A percentile compares a stretch with the other conserved stretches of the same genome.
phyloP scores from a whole-genome alignment of 2,797 vertebrate genomes.

The Philypnodon macrostomus region DNA sequence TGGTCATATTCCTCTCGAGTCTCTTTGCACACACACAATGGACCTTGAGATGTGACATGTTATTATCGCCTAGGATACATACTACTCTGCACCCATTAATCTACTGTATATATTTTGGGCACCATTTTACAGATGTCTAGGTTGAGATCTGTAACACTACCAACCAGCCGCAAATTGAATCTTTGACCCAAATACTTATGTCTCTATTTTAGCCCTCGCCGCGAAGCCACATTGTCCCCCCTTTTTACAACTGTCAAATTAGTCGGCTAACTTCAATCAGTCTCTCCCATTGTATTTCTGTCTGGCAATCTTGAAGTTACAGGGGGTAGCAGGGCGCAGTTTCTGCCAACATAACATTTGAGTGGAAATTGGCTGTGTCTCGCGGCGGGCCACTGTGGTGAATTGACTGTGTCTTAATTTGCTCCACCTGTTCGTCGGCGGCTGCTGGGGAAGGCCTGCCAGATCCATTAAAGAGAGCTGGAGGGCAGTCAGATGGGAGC shows the following conservation, averaged over 20 bases:
- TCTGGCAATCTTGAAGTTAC: slow-evolving; percentile 62
- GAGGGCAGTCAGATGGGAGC: slow-evolving; percentile 76
- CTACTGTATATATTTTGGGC: slow-evolving; percentile 38
- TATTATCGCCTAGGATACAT: slow-evolving; percentile 39
- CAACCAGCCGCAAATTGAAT: slow-evolving; percentile 23
- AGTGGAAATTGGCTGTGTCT: slow-evolving; percentile 73
- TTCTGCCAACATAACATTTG: slow-evolving; percentile 70
- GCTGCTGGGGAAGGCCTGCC: slow-evolving; percentile 78
- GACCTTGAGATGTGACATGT: slow-evolving; percentile 51
- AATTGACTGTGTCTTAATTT: slow-evolving; percentile 81
- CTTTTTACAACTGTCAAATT: slow-evolving; percentile 65
- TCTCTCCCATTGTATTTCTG: slow-evolving; percentile 55
- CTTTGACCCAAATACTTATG: slow-evolving; percentile 29
- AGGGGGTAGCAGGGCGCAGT: slow-evolving; percentile 49
- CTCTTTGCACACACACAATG: slow-evolving; percentile 38
- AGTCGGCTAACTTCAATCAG: slow-evolving; percentile 57
- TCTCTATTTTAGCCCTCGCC: slow-evolving; percentile 37
- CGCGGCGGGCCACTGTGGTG: slow-evolving; percentile 67
- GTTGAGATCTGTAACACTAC: slow-evolving; percentile 15
- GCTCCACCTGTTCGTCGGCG: slow-evolving; percentile 76
- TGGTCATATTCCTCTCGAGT: slow-evolving; percentile 47
- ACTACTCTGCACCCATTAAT: slow-evolving; percentile 27
- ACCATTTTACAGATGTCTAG: slow-evolving; percentile 35
- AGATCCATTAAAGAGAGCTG: slow-evolving; percentile 85
- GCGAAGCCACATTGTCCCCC: slow-evolving; percentile 25